Evolutionary conservation across 2,888 invertebrate genomes (phyloP).

Genomic region (Trisateles emortualis): DNA sequence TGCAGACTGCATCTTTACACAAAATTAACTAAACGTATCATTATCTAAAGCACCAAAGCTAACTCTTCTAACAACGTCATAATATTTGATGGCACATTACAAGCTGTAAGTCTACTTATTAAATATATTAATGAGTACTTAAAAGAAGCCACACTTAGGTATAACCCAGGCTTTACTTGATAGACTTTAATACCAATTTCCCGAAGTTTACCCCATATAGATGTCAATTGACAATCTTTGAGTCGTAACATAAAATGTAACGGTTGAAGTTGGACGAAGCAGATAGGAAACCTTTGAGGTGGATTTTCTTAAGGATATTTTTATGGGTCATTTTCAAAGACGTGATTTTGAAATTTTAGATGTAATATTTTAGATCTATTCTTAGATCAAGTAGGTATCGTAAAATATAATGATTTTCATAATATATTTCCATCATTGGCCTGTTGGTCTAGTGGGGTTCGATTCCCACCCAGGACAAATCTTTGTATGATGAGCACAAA

Average conservation of each 20-base stretch:
- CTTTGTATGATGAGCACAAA: too few relatives aligned
- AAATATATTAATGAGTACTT: constrained; percentile 46
- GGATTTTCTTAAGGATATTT: constrained; percentile 36
- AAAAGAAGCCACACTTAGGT: constrained; percentile 37
- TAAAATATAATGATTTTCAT: too few relatives aligned
- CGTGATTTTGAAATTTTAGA: constrained; percentile 18
- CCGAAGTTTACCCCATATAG: constrained; percentile 49
- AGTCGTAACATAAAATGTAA: constrained; percentile 79
- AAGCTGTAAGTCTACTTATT: constrained; percentile 48
- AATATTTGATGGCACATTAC: constrained; percentile 42
- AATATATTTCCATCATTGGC: too few relatives aligned
- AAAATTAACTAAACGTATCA: constrained; percentile 9
- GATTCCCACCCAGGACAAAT: too few relatives aligned
- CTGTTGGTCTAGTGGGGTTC: too few relatives aligned
- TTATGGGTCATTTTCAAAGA: constrained; percentile 33
- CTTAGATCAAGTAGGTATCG: background rate
- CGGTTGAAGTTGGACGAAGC: constrained; percentile 54
- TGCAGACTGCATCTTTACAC: constrained; percentile 1
- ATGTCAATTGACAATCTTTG: constrained; percentile 78
- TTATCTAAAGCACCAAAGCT: constrained; percentile 7
- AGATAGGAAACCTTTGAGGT: constrained; percentile 52
- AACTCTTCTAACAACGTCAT: constrained; percentile 24
- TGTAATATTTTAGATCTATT: constrained; percentile 24
- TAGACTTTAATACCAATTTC: constrained; percentile 33
- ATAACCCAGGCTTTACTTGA: constrained; percentile 37